Evolutionary conservation across 1,140 invertebrate genomes (phyloP), one percentile per base, ranked within the genome.

Genomic region (Pseudomyrmex pallidus): DNA sequence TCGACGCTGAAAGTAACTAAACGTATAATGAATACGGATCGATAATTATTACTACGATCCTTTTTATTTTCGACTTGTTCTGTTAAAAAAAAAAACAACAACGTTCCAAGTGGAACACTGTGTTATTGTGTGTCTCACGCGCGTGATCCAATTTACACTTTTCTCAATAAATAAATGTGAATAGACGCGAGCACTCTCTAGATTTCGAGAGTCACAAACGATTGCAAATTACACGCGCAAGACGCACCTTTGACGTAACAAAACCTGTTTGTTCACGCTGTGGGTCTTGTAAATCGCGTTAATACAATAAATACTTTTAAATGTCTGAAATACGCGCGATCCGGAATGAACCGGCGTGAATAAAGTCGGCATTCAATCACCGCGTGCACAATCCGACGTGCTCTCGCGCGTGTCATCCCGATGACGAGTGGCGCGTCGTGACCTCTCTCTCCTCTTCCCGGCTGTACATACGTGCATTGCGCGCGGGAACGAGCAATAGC

Each of bases 1-100:
- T 78, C 76, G 64, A 59, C 57, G 76, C 70, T 78, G 76, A 78
- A 78, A 78, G 54, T 78, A 35, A 68, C 64, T 70, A 70, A 78
- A 68, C 52, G 35, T 78, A 78, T 70, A 68, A 78, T 46, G 54
- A 78, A 59, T 57, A 57, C 22, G 76, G 54, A 22, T 64, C 46
- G 48, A 82, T 82, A 82, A 82, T 82, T 62, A 82, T 82, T 62
- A 62, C 46, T 25, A 82, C 15, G 35, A 73, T 35, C 13, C 48
- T 35, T 52, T 52, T 61, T 57, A 50, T 74, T 74, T 52, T 62
- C 68, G 25, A 82, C 35, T 80, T 35, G 66, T 50, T 52, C 56
- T 52, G 50, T 52, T 3, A 7, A 5, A 7, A 35, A 35, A 5
- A 35, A 35, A 35, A 35, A 35, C 5, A 35, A 35, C 0, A 35